phyloP scores from a whole-genome alignment of 2,888 invertebrate genomes.

The Frankliniella fusca region DNA sequence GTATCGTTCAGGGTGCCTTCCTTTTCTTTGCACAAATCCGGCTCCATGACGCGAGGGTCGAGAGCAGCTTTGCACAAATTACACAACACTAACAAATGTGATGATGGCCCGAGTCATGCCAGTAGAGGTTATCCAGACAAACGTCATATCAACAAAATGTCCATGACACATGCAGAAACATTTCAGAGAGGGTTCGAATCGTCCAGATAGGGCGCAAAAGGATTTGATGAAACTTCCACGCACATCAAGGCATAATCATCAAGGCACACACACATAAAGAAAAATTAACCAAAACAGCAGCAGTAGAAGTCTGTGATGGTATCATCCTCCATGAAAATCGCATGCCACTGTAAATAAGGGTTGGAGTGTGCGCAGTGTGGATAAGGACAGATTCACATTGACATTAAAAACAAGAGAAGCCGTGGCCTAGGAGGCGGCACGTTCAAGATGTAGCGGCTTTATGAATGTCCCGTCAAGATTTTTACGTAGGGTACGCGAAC shows the following conservation, averaged over 20 bases:
- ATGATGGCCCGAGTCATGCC: background rate
- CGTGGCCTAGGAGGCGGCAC: background rate
- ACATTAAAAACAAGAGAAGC: background rate
- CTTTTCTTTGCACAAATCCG: background rate
- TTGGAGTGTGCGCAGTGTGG: background rate
- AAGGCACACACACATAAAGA: background rate
- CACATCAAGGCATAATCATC: background rate
- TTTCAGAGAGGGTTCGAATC: background rate
- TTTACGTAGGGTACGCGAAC: too few species aligned
- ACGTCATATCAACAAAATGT: background rate
- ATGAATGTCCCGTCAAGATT: too few species aligned
- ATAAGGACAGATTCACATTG: background rate
- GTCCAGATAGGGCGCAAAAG: background rate
- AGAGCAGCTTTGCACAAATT: background rate
- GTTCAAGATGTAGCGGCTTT: too few species aligned
- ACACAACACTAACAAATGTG: background rate
- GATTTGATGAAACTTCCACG: background rate
- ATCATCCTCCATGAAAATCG: constrained; percentile 14
- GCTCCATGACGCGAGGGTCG: background rate
- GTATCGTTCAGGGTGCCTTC: background rate
- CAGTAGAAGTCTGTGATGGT: background rate
- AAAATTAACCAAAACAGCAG: background rate
- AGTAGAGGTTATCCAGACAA: background rate
- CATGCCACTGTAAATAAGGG: background rate
- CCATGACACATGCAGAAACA: background rate